Conservation (phyloP, 1,140 invertebrate species). For the Steinernema khuongi region DNA sequence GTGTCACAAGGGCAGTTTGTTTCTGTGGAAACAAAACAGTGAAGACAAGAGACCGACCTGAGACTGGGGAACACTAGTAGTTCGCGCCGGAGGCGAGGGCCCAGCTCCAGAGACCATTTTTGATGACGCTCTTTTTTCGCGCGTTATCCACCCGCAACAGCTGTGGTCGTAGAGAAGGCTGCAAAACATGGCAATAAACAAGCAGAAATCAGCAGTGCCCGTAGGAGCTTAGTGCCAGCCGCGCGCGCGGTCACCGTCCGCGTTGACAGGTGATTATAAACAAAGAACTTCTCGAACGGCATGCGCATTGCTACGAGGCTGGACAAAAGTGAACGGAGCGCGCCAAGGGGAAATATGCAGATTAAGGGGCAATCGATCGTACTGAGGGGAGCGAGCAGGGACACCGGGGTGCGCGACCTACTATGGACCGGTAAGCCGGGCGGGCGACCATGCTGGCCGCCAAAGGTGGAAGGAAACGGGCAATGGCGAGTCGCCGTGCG, state of each 20-base stretch:
- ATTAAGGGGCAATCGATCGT: constrained; percentile 5
- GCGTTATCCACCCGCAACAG: background rate
- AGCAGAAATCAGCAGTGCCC: background rate
- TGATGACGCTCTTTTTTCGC: background rate
- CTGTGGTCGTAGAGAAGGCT: constrained; percentile 13
- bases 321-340: background rate
- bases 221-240: constrained; percentile 2
- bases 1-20: too few relatives aligned
- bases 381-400: background rate
- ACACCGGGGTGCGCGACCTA: constrained; percentile 1
- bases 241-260: background rate
- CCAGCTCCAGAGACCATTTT: background rate
- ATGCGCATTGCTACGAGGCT: background rate
- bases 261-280: background rate
- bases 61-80: too few relatives aligned
- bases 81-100: background rate
- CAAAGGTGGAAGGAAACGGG: constrained; percentile 7
- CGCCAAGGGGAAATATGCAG: background rate
- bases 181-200: background rate
- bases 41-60: too few relatives aligned
- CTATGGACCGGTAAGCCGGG: constrained; percentile 10
- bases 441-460: background rate
- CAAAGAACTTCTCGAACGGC: background rate
- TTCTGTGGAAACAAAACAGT: too few relatives aligned
- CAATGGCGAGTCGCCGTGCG: background rate